A percentile compares a stretch with the other conserved stretches of the same genome.
These are phyloP conservation scores for Calephelis nemesis DNA, from an alignment of 1,140 invertebrate species.

Conservation along the genomic window DNA sequence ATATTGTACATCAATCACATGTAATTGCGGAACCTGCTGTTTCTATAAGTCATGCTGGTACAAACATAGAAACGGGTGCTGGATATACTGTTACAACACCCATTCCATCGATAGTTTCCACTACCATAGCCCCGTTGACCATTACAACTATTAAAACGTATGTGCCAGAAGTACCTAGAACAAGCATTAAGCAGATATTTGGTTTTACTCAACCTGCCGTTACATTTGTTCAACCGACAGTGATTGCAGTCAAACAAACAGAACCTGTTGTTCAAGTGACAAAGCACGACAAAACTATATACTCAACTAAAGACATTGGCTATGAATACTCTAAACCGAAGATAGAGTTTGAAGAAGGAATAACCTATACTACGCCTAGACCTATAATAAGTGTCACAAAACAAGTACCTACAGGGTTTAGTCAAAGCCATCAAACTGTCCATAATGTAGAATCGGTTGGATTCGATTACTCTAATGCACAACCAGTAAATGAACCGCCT, in stretches of 20 bases:
- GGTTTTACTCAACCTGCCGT: constrained; percentile 62
- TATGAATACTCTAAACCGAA: constrained; percentile 72
- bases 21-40: constrained; percentile 52
- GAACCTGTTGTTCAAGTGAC: background rate
- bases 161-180: constrained; percentile 60
- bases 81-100: constrained; percentile 60
- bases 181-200: constrained; percentile 68
- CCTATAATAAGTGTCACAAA: constrained; percentile 51
- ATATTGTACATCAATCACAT: constrained; percentile 41
- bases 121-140: constrained; percentile 61
- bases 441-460: constrained; percentile 49
- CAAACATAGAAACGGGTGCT: constrained; percentile 49
- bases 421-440: constrained; percentile 55
- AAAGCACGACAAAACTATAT: constrained; percentile 24
- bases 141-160: constrained; percentile 66
- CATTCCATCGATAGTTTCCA: constrained; percentile 59
- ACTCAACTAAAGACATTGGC: constrained; percentile 39
- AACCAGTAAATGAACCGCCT: constrained; percentile 64
- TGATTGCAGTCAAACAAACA: constrained; percentile 45
- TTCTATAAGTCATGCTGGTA: constrained; percentile 58
- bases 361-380: constrained; percentile 51
- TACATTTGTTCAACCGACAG: constrained; percentile 64
- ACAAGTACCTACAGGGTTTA: constrained; percentile 53
- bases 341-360: constrained; percentile 62
- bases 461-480: constrained; percentile 49